Evolutionary conservation across 2,888 invertebrate genomes (phyloP), one percentile per base, ranked within the genome.

Genomic region (Amblyjoppa proteus): DNA sequence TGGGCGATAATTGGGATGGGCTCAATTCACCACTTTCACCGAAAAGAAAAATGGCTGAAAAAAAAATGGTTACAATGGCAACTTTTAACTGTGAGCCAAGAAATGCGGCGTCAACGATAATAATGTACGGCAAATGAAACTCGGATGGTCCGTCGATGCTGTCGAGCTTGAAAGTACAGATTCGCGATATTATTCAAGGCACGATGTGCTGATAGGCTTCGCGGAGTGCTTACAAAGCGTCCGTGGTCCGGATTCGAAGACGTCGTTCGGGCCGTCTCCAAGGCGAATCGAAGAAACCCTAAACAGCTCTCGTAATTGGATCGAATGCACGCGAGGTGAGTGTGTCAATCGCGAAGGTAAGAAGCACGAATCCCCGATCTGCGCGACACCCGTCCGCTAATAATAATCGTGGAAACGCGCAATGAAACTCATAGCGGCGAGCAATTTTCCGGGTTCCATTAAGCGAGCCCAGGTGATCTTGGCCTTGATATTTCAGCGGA

Each of bases 271-370:
- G 45, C 68, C 38, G 49, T 84, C 77, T 68, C 66, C 64, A 81
- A 81, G 85, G 84, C 73, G 69, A 74, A 83, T 74, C 68, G 78
- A 82, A 79, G 85, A 82, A 85, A 85, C 85, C 82, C 75, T 81
- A 81, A 82, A 82, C 82, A 68, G 75, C 9, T 82, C 75, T 64
- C 45, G 25, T 85, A 85, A 85, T 82, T 82, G 85, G 85, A 85
- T 85, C 70, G 66, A 41, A 28, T 11, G 20, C 31, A 49, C 61
- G 64, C 64, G 31, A 75, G 49, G 64, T 51, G 61, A 75, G 49
- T 75, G 74, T 64, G 74, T 64, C 31, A 75, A 75, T 51, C 64
- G 75, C 9, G 13, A 75, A 31, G 51, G 49, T 45, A 64, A 64
- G 4, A 58, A 41, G 58, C 25, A 58, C 58, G 11, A 41, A 41